Conservation (phyloP, 2,797 vertebrate genomes). For the Valencia hispanica region DNA sequence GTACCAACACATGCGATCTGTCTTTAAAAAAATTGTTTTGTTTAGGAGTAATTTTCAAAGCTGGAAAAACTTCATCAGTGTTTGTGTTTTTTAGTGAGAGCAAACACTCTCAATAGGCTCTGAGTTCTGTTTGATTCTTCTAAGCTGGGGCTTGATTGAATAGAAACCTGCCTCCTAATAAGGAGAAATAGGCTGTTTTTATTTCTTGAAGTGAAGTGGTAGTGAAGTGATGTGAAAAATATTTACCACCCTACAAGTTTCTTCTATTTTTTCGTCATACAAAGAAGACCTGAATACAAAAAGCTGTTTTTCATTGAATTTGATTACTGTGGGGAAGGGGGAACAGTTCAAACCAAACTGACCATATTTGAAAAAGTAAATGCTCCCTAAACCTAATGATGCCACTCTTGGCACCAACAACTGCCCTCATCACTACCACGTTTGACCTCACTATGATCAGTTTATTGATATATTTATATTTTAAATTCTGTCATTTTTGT, state of each 20-base stretch:
- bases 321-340: too few relatives aligned
- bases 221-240: constrained; percentile 9
- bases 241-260: background rate
- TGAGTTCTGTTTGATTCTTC: constrained; percentile 51
- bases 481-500: too few relatives aligned
- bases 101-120: constrained; percentile 44
- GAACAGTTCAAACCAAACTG: too few relatives aligned
- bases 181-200: constrained; percentile 65
- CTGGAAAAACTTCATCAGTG: constrained; percentile 61
- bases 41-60: constrained; percentile 59
- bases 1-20: constrained; percentile 50
- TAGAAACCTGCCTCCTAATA: constrained; percentile 67
- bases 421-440: too few relatives aligned
- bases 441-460: too few relatives aligned
- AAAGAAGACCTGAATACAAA: background rate
- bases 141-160: constrained; percentile 58
- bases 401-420: background rate
- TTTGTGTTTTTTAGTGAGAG: constrained; percentile 42
- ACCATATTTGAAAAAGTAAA: background rate
- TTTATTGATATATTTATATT: too few relatives aligned
- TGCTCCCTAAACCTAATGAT: background rate
- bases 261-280: background rate
- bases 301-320: background rate
- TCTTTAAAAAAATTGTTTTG: constrained; percentile 51
- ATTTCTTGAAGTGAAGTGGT: constrained; percentile 43